Evolutionary conservation across 2,888 invertebrate genomes (phyloP).

Genomic region (Melipona beecheii): DNA sequence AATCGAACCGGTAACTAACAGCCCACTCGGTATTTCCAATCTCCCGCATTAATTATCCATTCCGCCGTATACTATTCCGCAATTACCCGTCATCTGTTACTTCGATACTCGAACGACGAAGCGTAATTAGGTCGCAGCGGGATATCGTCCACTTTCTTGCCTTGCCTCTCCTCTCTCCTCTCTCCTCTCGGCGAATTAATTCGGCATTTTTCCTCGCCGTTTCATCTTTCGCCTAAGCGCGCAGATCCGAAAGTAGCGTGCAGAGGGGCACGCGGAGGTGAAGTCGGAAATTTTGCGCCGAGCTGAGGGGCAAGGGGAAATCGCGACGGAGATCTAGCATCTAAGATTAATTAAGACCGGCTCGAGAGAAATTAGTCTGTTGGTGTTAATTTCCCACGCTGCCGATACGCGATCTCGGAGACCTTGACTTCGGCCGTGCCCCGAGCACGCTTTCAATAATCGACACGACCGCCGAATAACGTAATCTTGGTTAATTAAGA

Average conservation of each 20-base stretch:
- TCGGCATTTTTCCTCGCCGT: background rate
- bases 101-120: slow-evolving; percentile 20
- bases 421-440: slow-evolving; percentile 18
- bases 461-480: slow-evolving; percentile 9
- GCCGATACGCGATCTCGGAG: slow-evolving; percentile 11
- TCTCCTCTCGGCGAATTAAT: background rate
- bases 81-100: background rate
- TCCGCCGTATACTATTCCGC: background rate
- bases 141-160: slow-evolving; percentile 5
- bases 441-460: slow-evolving; percentile 22
- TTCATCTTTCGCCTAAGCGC: background rate
- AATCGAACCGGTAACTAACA: background rate
- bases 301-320: slow-evolving; percentile 6
- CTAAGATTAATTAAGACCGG: slow-evolving; percentile 25
- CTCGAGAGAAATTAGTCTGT: slow-evolving; percentile 29
- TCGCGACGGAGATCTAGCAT: slow-evolving; percentile 20
- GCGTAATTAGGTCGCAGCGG: slow-evolving; percentile 33
- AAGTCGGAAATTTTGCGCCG: background rate
- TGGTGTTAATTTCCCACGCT: slow-evolving; percentile 27
- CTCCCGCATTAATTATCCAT: background rate
- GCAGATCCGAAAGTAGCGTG: background rate
- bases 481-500: slow-evolving; percentile 19
- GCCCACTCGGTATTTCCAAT: background rate
- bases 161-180: background rate
- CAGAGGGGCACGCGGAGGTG: background rate